Conservation (phyloP, 2,797 vertebrate species). For the Oreochromis grahami region DNA sequence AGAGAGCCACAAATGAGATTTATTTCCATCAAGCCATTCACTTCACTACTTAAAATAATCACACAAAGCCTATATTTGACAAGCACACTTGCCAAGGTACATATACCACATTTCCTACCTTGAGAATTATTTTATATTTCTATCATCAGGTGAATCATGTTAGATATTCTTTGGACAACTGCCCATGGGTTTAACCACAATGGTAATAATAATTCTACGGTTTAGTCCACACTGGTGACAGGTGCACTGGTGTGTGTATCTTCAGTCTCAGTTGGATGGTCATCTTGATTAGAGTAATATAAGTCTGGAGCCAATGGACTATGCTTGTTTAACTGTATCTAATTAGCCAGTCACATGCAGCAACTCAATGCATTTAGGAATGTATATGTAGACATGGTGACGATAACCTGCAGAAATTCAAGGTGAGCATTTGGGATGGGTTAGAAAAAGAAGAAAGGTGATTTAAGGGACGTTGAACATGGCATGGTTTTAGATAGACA, state of each 20-base stretch:
- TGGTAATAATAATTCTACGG: background rate
- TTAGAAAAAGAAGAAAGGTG: background rate
- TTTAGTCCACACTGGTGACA: slow-evolving; percentile 7
- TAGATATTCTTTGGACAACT: slow-evolving; percentile 11
- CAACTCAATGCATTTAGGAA: background rate
- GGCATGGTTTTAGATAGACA: background rate
- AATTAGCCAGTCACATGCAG: background rate
- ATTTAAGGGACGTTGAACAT: background rate
- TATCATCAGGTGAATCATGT: slow-evolving; percentile 11
- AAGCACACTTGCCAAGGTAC: background rate
- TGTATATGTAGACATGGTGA: background rate
- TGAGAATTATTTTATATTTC: background rate
- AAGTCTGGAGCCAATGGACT: background rate
- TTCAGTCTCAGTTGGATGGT: background rate
- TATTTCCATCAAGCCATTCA: slow-evolving; percentile 42
- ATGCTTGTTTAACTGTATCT: background rate
- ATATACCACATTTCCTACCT: background rate
- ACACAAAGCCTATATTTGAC: slow-evolving; percentile 26
- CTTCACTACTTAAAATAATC: slow-evolving; percentile 46
- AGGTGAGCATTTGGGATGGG: background rate
- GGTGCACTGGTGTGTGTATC: background rate
- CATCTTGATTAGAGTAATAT: background rate
- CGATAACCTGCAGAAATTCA: background rate
- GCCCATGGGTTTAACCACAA: slow-evolving; percentile 20
- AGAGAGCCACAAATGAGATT: slow-evolving; percentile 39